Evolutionary conservation across 2,797 vertebrate species (phyloP).

Genomic region (Poecilia wingei): DNA sequence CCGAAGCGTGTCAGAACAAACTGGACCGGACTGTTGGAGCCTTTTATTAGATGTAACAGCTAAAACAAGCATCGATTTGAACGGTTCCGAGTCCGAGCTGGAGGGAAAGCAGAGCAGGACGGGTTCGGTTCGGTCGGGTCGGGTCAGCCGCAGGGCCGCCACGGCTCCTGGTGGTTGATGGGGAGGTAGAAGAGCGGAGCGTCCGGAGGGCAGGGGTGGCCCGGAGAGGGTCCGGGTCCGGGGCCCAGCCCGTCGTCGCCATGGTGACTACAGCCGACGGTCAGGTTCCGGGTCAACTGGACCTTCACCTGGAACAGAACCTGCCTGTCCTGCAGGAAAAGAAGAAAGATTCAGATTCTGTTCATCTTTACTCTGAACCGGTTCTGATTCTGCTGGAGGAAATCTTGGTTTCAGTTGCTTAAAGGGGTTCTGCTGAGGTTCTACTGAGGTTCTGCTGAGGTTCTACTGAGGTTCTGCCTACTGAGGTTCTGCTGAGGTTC

Average conservation of each 20-base stretch:
- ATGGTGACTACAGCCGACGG: conserved; percentile 59
- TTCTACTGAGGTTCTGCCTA: too few relatives aligned
- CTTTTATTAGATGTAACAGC: background rate
- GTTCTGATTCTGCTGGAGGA: background rate
- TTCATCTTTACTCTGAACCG: too few relatives aligned
- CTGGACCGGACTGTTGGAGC: background rate
- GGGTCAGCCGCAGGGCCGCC: conserved; percentile 64
- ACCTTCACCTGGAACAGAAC: conserved; percentile 81
- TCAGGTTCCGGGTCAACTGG: conserved; percentile 68
- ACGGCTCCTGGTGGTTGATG: conserved; percentile 68
- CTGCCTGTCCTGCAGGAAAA: conserved; percentile 63
- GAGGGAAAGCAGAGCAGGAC: background rate
- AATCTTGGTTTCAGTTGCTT: background rate
- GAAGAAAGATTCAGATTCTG: background rate
- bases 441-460: too few relatives aligned
- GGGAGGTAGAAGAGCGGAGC: conserved; percentile 73
- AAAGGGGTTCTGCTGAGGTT: too few relatives aligned
- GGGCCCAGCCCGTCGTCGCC: accelerated
- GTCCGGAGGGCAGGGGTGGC: conserved; percentile 68
- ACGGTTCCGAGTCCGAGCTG: background rate
- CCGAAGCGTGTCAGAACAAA: background rate
- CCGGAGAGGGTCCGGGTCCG: background rate
- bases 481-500: too few relatives aligned
- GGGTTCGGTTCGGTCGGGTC: too few relatives aligned
- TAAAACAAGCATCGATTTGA: background rate